Evolutionary conservation across 2,888 invertebrate species (phyloP), one percentile per base, ranked within the genome.

Genomic region (Rutpela maculata): DNA sequence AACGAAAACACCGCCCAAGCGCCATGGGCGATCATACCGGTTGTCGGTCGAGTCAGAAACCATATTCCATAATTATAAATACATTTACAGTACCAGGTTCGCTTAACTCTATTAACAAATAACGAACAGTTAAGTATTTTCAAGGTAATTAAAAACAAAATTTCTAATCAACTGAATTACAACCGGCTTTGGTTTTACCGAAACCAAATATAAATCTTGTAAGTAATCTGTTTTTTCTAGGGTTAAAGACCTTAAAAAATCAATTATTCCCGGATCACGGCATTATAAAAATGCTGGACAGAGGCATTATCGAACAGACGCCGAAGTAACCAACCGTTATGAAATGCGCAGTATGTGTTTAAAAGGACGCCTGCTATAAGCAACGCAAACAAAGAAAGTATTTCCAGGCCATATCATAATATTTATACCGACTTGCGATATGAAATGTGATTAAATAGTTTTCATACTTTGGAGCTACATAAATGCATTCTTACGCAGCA

Each of bases 291-390:
- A 50, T 50, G n/a, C 50, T 50, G 50, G n/a, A 43, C 43, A 1
- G 12, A 50, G n/a, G 56, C 31, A 55, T 67, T 67, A 69, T 56
- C 12, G 35, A 56, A 57, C 26, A 65, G 69, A 59, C 69, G 69
- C 59, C 55, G 50, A 22, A 26, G 38, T 59, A 38, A 59, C 59
- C 59, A 22, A 35, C 69, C 38, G 31, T 57, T 69, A 69, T 10
- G 15, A 69, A 69, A 38, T 69, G 69, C 69, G 69, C 69, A 69
- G 69, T 69, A 59, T 19, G 43, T 35, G 15, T 66, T 65, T 22
- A n/a, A n/a, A 50, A 50, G n/a, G 35, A 63, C 63, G 63, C 35
- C 63, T 50, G n/a, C 50, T n/a, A 50, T 9, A 50, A 50, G n/a
- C n/a, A 50, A 50, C 31, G 62, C 12, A 31, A 35, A 63, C 62